Base-by-base conservation (phyloP, 2,888 invertebrate genomes). In the Neria commutata region DNA sequence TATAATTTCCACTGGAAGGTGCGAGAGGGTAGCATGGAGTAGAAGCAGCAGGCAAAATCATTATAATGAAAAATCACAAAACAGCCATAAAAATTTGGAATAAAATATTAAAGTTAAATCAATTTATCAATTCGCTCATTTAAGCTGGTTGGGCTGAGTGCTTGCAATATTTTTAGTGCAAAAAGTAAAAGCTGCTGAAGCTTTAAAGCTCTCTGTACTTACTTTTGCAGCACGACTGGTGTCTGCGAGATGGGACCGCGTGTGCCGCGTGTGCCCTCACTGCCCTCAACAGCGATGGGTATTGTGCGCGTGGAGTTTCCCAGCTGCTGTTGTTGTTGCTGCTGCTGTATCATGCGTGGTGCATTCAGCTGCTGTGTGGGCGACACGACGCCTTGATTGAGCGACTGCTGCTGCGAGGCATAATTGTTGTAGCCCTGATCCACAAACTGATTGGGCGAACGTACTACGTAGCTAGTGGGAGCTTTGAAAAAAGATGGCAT, bases 271-370 rank as follows among this genome's bases (percentile, higher is more conserved):
- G 67, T 66, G 19, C 62, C 67, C 21, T 72, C 71, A 48, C 66
- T 70, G 23, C 71, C 69, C 53, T 88, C 88, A 67, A 88, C 83
- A 64, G 86, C 84, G 67, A 88, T 87, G 16, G 88, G 88, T 74
- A 88, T 86, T 67, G 88, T 85, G 67, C 87, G 83, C 34, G 86
- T 64, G 37, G 62, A 62, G 40, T 61, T 74, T 10, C 61, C 62
- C 54, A 61, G 58, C 49, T 65, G 61, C 47, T 67, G 63, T 49
- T 69, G 67, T 37, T 68, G 71, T 50, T 68, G 68, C 23, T 66
- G 64, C 51, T 73, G 77, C 25, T 68, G 70, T 46, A 68, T 64
- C 48, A 69, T 65, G 21, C 67, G 67, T 48, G 68, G 70, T 8
- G 70, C 64, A 64, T 67, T 69, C 37, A 69, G 26, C 52, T 65